Evolutionary conservation across 2,113 vertebrate genomes (phyloP), one percentile per base, ranked within the genome.

Genomic region (Nothoprocta perdicaria): DNA sequence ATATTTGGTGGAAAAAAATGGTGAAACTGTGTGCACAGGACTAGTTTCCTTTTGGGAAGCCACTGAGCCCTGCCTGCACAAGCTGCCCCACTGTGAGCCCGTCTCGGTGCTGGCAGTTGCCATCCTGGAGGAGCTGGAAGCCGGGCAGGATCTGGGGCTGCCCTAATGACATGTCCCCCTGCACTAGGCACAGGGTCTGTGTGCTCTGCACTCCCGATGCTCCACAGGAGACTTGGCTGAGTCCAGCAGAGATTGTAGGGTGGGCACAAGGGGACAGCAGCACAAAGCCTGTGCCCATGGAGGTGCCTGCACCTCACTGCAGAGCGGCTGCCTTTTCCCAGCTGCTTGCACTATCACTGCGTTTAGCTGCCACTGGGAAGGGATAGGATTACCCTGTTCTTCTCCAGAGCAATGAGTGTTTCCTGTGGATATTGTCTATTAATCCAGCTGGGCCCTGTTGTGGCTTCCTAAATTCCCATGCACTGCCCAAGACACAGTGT

Each of bases 231-330:
- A 57, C 53, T 29, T 17, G 53, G 53, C 53, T 17, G 27, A 29
- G 27, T 29, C 14, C 53, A 10, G 53, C 53, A 31, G 53, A 31
- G 53, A 9, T 10, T 31, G 53, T 17, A 17, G 15, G 27, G 53
- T 9, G 27, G 16, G 26, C 15, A 31, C 27, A 17, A 31, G 27
- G 53, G 15, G 9, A 31, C 15, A 7, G 53, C 27, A 31, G 53
- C 53, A 17, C 48, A 48, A 18, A 73, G 22, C 0, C 0, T 5
- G n/a, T 6, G 12, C 38, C 10, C 48, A 35, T 0, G 2, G 7
- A 5, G 23, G 3, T 18, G 33, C 24, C 48, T 22, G 66, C 40
- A 24, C 22, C 86, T 73, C 40, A 9, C 11, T 27, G 50, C 38
- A 21, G 10, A 8, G 26, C 19, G 14, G 4, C 6, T 18, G 10